Evolutionary conservation across 1,140 invertebrate species (phyloP), one percentile per base, ranked within the genome.

Genomic region (Adelges cooleyi): DNA sequence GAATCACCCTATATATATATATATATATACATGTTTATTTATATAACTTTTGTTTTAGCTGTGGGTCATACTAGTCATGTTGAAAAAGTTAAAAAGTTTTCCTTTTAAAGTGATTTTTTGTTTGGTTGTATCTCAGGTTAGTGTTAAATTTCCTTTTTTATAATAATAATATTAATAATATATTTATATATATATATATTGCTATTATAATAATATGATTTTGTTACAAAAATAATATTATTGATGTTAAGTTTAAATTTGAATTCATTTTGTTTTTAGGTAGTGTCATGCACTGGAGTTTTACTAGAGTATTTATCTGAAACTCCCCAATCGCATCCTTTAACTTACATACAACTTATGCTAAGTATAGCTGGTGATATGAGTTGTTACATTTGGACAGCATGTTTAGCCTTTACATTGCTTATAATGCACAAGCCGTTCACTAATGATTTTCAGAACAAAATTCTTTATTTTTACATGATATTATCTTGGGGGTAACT

Each of bases 101-200:
- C 91, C 91, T 15, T 92, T 95, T 74, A 81, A 81, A 68, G 82
- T 92, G 62, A 92, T 90, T 0, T 74, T 86, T 20, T 88, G 81
- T 70, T 77, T 94, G 22, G 77, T 90, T 54, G 70, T 90, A 3
- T 86, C 89, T 46, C 92, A 96, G 80, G 83, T 90, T 66, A 59
- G 17, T 18, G 11, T 33, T 33, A 6, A 11, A 33, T 33, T 33
- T 33, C 11, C 29, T 6, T 6, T 6, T 33, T 33, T 33, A 33
- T 6, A 33, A 11, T 33, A 33, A 33, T 33, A 6, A 11, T 33
- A n/a, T n/a, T n/a, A n/a, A n/a, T n/a, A n/a, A n/a, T n/a, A n/a
- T n/a, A n/a, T n/a, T n/a, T n/a, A n/a, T n/a, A n/a, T n/a, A n/a
- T n/a, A n/a, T n/a, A n/a, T n/a, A n/a, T n/a, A n/a, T n/a, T n/a